phyloP scores from a whole-genome alignment of 2,888 invertebrate species.

The Zygothrica quintamaculata region DNA sequence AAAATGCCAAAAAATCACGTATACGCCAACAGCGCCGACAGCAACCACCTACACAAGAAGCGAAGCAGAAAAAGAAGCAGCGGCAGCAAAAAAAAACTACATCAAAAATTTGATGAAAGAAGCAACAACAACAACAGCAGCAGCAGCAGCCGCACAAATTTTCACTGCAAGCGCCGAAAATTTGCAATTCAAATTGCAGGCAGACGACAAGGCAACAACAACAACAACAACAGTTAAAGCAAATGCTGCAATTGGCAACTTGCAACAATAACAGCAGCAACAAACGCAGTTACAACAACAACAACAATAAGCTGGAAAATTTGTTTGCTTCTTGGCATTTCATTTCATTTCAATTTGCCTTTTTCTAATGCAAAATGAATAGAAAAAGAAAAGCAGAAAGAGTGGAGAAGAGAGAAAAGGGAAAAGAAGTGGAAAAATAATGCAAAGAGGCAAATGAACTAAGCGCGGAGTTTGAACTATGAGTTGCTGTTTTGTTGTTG shows the following conservation, averaged over 20 bases:
- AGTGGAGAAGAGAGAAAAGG: conserved; percentile 19
- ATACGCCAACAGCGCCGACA: conserved; percentile 56
- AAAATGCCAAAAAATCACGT: conserved; percentile 66
- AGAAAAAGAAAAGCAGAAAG: too few relatives aligned
- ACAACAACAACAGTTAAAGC: conserved; percentile 15
- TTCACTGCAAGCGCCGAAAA: conserved; percentile 71
- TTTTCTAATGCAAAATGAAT: conserved; percentile 70
- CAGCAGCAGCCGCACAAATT: conserved; percentile 58
- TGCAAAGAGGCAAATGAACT: conserved; percentile 76
- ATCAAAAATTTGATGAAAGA: neutral
- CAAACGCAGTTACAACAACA: conserved; percentile 3
- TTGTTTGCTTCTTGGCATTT: conserved; percentile 75
- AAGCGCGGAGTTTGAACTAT: conserved; percentile 78
- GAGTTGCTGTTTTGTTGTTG: conserved; percentile 35
- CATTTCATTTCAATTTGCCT: conserved; percentile 75
- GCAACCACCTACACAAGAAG: conserved; percentile 31
- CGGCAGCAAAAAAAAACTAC: conserved; percentile 2
- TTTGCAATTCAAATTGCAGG: conserved; percentile 76
- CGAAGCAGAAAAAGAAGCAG: conserved; percentile 8
- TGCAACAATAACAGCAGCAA: conserved; percentile 32
- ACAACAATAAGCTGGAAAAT: conserved; percentile 38
- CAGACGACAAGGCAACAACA: conserved; percentile 47
- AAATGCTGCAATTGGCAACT: too few relatives aligned
- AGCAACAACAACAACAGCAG: conserved; percentile 31
- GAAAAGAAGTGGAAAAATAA: too few relatives aligned